These are phyloP conservation scores for Bombus soroeensis DNA, from an alignment of 1,140 invertebrate genomes.

Conservation along the genomic window DNA sequence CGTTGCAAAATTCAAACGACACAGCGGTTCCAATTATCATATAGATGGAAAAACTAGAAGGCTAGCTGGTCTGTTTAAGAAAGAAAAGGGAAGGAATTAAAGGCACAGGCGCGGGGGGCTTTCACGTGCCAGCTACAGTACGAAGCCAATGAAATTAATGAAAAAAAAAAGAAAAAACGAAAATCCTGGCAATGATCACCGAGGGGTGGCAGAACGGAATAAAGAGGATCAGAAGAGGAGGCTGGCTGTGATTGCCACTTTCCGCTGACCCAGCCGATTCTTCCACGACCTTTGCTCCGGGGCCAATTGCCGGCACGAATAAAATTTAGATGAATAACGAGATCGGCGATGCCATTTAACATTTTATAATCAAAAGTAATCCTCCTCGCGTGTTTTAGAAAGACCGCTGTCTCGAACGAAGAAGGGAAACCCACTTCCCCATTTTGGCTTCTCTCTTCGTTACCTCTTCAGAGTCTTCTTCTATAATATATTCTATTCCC, in stretches of 20 bases:
- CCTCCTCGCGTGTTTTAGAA: background rate
- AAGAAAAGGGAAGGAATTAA: background rate
- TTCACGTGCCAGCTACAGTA: background rate
- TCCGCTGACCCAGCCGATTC: conserved; percentile 60
- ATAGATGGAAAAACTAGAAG: conserved; percentile 25
- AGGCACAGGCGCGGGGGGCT: background rate
- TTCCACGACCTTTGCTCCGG: conserved; percentile 16
- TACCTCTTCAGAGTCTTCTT: conserved; percentile 44
- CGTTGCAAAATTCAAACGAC: background rate
- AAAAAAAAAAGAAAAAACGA: conserved; percentile 23
- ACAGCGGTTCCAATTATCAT: conserved; percentile 36
- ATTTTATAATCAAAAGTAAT: conserved; percentile 67
- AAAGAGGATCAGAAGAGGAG: conserved; percentile 57
- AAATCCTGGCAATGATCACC: conserved; percentile 53
- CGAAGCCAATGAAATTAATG: conserved; percentile 51
- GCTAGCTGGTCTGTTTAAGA: background rate
- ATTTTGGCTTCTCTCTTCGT: background rate
- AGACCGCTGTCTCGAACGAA: conserved; percentile 21
- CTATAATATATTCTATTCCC: background rate
- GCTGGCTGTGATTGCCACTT: conserved; percentile 31
- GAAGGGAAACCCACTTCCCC: conserved; percentile 35
- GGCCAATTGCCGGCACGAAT: conserved; percentile 64
- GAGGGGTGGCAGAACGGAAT: conserved; percentile 8
- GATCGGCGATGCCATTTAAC: conserved; percentile 66
- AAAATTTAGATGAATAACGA: conserved; percentile 70